phyloP scores from a whole-genome alignment of 2,797 vertebrate species.

The Cercopithecus diana region DNA sequence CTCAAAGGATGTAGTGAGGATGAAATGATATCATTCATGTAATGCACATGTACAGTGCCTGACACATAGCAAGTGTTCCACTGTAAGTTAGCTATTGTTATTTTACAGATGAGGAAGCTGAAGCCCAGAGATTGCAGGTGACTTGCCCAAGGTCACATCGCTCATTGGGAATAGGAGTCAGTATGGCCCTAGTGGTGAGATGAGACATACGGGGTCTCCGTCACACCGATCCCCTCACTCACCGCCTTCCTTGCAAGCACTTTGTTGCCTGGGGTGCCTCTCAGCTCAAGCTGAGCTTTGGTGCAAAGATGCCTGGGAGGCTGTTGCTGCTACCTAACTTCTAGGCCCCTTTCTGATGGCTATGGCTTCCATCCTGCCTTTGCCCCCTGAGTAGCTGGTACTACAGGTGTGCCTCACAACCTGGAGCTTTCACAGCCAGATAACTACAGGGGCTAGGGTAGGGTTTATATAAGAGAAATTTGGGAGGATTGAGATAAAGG shows the following conservation, averaged over 20 bases:
- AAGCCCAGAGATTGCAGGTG: not conserved
- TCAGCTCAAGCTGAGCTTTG: not conserved
- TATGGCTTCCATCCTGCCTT: not conserved
- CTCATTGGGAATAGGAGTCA: not conserved
- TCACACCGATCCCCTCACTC: not conserved
- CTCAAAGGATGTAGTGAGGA: not conserved
- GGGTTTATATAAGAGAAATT: not conserved
- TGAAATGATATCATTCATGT: not conserved
- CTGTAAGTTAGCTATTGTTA: not conserved
- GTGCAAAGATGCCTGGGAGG: not conserved
- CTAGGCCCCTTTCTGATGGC: not conserved
- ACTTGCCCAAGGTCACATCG: not conserved
- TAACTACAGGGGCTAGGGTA: not conserved
- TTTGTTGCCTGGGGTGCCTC: not conserved
- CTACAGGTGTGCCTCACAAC: too few species aligned
- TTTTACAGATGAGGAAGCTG: not conserved
- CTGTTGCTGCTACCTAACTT: not conserved
- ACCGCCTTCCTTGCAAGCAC: not conserved
- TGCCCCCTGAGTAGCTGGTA: too few species aligned
- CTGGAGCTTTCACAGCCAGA: not conserved
- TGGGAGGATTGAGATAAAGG: not conserved
- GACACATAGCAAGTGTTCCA: not conserved
- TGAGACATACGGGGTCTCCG: not conserved
- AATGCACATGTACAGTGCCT: accelerated
- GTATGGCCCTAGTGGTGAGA: not conserved